A percentile compares a stretch with the other conserved stretches of the same genome.
Evolutionary conservation across 2,888 invertebrate genomes (phyloP).

Genomic region (Temnothorax unifasciatus): DNA sequence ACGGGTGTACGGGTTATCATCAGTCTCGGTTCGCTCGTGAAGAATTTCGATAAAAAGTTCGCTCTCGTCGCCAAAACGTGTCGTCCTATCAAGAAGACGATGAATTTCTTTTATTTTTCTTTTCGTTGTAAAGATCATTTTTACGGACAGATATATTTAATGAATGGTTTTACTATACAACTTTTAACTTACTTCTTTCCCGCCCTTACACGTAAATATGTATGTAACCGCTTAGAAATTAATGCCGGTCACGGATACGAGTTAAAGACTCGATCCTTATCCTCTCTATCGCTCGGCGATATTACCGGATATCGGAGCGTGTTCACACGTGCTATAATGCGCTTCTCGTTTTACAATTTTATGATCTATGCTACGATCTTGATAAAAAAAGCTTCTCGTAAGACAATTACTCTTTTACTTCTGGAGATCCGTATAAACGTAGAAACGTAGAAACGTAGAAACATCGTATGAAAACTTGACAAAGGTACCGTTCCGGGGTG

Average conservation of each 20-base stretch:
- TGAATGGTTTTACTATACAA: constrained; percentile 85
- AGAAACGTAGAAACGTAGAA: constrained; percentile 86
- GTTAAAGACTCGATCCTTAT: constrained; percentile 75
- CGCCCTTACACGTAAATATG: constrained; percentile 80
- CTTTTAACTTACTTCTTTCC: constrained; percentile 82
- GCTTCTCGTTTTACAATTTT: constrained; percentile 73
- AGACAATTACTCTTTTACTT: constrained; percentile 79
- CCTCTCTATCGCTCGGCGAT: constrained; percentile 79
- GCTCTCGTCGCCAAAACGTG: constrained; percentile 79
- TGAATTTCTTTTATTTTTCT: constrained; percentile 68
- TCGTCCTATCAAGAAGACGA: constrained; percentile 79
- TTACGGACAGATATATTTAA: constrained; percentile 83
- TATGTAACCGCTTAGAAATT: constrained; percentile 82
- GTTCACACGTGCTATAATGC: constrained; percentile 73
- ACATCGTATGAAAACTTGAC: constrained; percentile 85
- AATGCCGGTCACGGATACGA: constrained; percentile 82
- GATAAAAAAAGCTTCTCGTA: constrained; percentile 82
- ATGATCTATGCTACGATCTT: constrained; percentile 83
- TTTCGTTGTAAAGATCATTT: constrained; percentile 84
- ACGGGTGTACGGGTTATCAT: constrained; percentile 74
- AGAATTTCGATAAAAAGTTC: constrained; percentile 79
- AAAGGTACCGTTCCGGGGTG: constrained; percentile 79
- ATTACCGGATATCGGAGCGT: constrained; percentile 79
- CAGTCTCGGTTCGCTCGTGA: constrained; percentile 73
- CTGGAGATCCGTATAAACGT: constrained; percentile 85